Percentiles rank a stretch among this genome's conserved stretches.
These are phyloP conservation scores for Ammospiza nelsoni DNA, from an alignment of 2,113 vertebrate genomes.

Conservation along the genomic window DNA sequence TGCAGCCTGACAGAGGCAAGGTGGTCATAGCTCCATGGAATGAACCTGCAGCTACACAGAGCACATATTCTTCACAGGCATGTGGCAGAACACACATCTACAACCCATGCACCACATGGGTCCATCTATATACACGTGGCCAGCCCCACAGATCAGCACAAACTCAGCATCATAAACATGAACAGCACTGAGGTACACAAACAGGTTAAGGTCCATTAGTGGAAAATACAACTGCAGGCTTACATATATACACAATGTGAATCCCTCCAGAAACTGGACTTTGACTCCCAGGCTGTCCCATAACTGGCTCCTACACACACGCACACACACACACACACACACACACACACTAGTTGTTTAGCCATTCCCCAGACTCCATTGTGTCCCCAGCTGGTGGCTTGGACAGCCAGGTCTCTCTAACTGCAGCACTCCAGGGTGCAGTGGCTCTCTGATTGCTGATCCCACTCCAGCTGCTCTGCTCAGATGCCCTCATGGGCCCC, in stretches of 20 bases:
- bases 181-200: neutral
- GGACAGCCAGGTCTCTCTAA: neutral
- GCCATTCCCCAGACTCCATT: neutral
- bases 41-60: neutral
- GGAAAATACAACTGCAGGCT: neutral
- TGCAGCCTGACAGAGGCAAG: neutral
- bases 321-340: no score
- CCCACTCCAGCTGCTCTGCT: neutral
- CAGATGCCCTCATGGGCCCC: neutral
- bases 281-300: neutral
- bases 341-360: neutral
- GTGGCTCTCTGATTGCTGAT: neutral
- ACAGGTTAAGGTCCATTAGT: neutral
- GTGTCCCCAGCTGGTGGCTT: neutral
- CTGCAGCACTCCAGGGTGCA: neutral
- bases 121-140: neutral
- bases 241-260: neutral
- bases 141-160: neutral
- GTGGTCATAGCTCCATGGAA: neutral
- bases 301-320: neutral
- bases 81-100: fast-evolving
- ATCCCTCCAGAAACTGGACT: neutral
- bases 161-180: neutral
- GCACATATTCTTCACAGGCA: fast-evolving
- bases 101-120: neutral